phyloP scores from a whole-genome alignment of 2,113 vertebrate genomes.

The Phoenicopterus ruber region DNA sequence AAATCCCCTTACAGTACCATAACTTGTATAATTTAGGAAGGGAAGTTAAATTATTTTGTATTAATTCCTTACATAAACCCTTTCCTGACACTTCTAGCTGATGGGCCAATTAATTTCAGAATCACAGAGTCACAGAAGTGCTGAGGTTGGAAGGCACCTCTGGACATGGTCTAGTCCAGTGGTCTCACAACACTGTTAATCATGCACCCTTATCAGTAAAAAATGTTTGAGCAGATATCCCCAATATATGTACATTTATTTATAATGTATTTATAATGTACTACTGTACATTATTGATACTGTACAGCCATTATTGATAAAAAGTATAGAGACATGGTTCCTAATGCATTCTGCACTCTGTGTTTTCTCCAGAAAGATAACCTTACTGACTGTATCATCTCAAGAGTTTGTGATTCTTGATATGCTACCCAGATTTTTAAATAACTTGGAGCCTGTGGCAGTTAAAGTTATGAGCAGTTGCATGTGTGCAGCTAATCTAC shows the following conservation, averaged over 20 bases:
- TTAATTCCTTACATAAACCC: background rate
- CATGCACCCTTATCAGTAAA: background rate
- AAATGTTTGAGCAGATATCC: background rate
- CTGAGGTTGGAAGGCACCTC: background rate
- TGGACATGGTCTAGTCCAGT: background rate
- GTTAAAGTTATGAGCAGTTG: background rate
- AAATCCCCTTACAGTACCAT: background rate
- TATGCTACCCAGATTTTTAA: background rate
- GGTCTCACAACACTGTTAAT: background rate
- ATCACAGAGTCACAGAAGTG: background rate
- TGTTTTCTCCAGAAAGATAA: background rate
- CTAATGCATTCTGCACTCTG: background rate
- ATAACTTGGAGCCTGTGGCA: background rate
- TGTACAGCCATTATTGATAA: background rate
- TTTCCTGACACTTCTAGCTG: background rate
- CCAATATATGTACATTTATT: background rate
- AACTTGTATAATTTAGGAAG: background rate
- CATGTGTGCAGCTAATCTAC: background rate
- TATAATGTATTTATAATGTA: background rate
- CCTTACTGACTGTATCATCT: background rate
- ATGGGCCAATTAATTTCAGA: background rate
- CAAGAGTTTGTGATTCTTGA: background rate
- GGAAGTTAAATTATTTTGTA: background rate
- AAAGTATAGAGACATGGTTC: background rate
- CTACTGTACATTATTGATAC: background rate